phyloP scores from a whole-genome alignment of 2,113 vertebrate species.

The Sclerurus mexicanus region DNA sequence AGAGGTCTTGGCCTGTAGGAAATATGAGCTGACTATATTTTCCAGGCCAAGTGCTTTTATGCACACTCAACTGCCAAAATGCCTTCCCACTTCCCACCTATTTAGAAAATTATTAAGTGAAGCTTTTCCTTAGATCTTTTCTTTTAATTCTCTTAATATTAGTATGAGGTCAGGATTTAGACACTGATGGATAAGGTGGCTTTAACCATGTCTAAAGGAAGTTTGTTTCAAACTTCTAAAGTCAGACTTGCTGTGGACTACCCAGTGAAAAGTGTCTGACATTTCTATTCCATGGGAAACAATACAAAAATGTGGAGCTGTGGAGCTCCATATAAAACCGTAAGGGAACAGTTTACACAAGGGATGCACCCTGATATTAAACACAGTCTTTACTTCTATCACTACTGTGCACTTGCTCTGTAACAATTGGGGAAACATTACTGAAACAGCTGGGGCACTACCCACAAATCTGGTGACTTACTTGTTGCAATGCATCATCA shows the following conservation, averaged over 20 bases:
- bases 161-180: neutral
- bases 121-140: neutral
- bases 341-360: neutral
- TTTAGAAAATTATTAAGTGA: neutral
- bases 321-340: neutral
- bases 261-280: neutral
- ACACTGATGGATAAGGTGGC: neutral
- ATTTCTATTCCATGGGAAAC: neutral
- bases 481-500: neutral
- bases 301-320: neutral
- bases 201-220: neutral
- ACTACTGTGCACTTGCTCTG: neutral
- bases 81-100: neutral
- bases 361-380: neutral
- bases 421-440: neutral
- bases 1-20: conserved; percentile 85
- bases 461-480: neutral
- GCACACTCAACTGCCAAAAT: neutral
- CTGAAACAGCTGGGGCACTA: neutral
- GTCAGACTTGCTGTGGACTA: neutral
- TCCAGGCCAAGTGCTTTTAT: neutral
- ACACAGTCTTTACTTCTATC: neutral
- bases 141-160: neutral
- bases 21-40: neutral
- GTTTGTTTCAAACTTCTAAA: neutral